Base-by-base conservation (phyloP, 2,797 vertebrate species). In the Bradypus variegatus region DNA sequence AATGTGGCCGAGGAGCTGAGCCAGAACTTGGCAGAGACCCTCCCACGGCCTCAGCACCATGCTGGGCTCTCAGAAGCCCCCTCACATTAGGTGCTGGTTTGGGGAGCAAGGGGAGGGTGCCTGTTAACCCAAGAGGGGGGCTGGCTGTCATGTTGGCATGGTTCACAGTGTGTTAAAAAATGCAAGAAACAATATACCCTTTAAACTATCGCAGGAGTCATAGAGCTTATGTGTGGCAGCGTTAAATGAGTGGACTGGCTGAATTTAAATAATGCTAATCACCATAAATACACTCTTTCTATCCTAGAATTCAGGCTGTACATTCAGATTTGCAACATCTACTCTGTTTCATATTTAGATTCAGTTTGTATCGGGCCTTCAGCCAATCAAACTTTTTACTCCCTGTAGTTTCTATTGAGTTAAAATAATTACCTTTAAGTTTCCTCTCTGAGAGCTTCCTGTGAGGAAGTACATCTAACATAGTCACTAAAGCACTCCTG, bases 301-400 rank as follows among this genome's bases (percentile, higher is more conserved):
- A 31, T 45, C 27, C 48, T 15, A 50, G 65, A 86, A 94, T 88
- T 81, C 60, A 91, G 78, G 31, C 41, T 64, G 58, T 81, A n/a
- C 41, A 48, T 85, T 94, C 45, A 89, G 60, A 75, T 38, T 79
- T n/a, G 55, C 93, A 77, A 79, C 72, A 87, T 93, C 82, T 33
- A 23, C 5, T 87, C 92, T 45, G 33, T 80, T 78, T 94, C 36
- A 10, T 69, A 50, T 76, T 91, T 86, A 41, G 4, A 33, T 92
- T 89, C 72, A 62, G 60, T 73, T 77, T 79, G 60, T 58, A 38
- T 41, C 41, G 36, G 38, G 60, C 31, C 64, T 87, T 88, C 48
- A 86, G 58, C 29, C 36, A 75, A 0, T 65, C 21, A 85, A 6
- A 62, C 41, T 58, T 93, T 70, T 86, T 89, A 64, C 18, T 78